Evolutionary conservation across 53 echinoderm and acorn worm species (phyloP).

Genomic region (Mesocentrotus franciscanus): DNA sequence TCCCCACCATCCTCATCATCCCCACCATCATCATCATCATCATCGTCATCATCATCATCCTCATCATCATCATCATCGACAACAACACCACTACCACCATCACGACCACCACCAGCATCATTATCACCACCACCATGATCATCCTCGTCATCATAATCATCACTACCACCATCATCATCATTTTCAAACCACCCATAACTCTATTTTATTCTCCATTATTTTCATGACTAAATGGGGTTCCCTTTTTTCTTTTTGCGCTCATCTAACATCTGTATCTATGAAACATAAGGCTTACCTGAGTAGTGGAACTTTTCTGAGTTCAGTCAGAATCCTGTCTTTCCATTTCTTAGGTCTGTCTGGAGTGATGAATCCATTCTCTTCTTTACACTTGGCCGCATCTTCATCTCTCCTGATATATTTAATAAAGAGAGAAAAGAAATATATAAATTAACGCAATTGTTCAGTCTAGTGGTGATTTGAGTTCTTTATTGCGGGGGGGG

Average conservation of each 20-base stretch:
- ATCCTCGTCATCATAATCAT: not conserved
- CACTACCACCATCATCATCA: not conserved
- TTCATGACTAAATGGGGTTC: too few relatives aligned
- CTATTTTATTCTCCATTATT: too few relatives aligned
- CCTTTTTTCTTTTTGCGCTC: too few relatives aligned
- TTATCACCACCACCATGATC: not conserved
- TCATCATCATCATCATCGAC: not conserved
- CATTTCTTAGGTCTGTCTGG: conserved; percentile 66
- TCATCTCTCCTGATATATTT: conserved; percentile 57
- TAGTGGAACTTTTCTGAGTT: conserved; percentile 59
- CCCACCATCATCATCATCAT: conserved; percentile 1
- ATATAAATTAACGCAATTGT: too few relatives aligned
- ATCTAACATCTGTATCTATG: not conserved
- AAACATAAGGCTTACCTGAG: not conserved
- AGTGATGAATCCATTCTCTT: conserved; percentile 49
- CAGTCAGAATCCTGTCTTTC: conserved; percentile 50
- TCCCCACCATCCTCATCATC: conserved; percentile 11
- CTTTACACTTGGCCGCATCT: conserved; percentile 24
- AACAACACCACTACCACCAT: not conserved
- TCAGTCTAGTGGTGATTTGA: too few relatives aligned
- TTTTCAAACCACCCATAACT: not conserved
- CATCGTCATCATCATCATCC: conserved; percentile 34
- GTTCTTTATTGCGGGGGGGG: too few relatives aligned
- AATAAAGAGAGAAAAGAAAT: not conserved
- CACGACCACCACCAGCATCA: not conserved